Percentiles rank a stretch among this genome's conserved stretches.
Evolutionary conservation across 2,888 invertebrate genomes (phyloP).

Genomic region (Dasypolia templi): DNA sequence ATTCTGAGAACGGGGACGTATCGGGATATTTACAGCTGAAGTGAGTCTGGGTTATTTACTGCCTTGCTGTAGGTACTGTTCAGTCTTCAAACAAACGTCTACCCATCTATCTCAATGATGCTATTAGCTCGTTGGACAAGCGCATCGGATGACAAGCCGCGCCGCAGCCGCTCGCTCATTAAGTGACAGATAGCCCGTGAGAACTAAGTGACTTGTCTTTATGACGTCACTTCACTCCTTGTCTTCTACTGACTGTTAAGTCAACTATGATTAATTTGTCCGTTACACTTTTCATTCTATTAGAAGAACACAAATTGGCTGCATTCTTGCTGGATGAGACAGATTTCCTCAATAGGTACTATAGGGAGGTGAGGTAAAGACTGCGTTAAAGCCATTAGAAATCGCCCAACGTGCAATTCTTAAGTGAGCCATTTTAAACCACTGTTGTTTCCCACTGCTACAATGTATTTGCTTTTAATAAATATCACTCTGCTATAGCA

Average conservation of each 20-base stretch:
- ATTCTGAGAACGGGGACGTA: too few relatives aligned
- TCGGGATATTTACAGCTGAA: background rate
- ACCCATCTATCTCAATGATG: slow-evolving; percentile 1
- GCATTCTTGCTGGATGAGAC: background rate
- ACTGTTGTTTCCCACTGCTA: too few relatives aligned
- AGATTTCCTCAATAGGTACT: background rate
- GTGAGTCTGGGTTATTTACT: background rate
- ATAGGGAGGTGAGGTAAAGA: too few relatives aligned
- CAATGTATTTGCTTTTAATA: too few relatives aligned
- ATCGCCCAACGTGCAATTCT: too few relatives aligned
- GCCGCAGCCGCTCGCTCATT: slow-evolving; percentile 19
- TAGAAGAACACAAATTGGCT: slow-evolving; percentile 1
- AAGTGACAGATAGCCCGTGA: slow-evolving; percentile 29
- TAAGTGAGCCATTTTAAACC: too few relatives aligned
- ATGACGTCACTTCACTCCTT: slow-evolving; percentile 36
- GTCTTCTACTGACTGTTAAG: background rate
- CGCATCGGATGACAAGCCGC: slow-evolving; percentile 18
- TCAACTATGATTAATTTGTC: slow-evolving; percentile 37
- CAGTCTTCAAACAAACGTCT: background rate
- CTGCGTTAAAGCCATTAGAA: too few relatives aligned
- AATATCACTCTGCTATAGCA: too few relatives aligned
- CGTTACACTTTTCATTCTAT: slow-evolving; percentile 1
- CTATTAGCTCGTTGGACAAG: slow-evolving; percentile 12
- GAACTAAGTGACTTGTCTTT: slow-evolving; percentile 52
- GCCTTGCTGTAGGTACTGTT: background rate